A percentile compares a stretch with the other conserved stretches of the same genome.
Evolutionary conservation across 1,140 invertebrate genomes (phyloP).

Genomic region (Theocolax elegans): DNA sequence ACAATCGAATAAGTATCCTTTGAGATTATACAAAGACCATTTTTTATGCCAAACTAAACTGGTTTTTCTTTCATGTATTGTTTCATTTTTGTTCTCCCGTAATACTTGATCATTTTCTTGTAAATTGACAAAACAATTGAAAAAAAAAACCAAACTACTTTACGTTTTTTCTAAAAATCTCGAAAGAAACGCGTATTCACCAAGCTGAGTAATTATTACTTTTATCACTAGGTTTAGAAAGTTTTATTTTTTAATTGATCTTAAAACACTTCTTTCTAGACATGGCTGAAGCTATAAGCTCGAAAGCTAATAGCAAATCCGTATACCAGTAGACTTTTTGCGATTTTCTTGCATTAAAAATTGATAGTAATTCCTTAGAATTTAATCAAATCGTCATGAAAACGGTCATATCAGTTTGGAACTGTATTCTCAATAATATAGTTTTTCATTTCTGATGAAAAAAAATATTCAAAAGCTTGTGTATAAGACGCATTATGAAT

Average conservation of each 20-base stretch:
- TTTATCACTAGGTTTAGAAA: neutral
- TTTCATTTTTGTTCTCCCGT: neutral
- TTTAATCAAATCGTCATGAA: neutral
- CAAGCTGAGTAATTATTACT: neutral
- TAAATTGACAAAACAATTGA: neutral
- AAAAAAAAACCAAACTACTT: neutral
- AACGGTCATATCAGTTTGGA: too few relatives aligned
- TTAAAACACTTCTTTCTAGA: too few relatives aligned
- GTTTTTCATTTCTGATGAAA: too few relatives aligned
- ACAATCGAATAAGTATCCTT: too few relatives aligned
- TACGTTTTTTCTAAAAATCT: too few relatives aligned
- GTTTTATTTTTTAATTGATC: neutral
- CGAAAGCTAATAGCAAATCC: neutral
- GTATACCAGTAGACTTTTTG: neutral
- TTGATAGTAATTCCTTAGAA: constrained; percentile 18
- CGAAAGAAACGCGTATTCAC: neutral
- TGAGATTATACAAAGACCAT: neutral
- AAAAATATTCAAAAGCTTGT: too few relatives aligned
- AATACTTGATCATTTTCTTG: constrained; percentile 13
- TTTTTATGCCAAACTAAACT: neutral
- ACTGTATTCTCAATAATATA: too few relatives aligned
- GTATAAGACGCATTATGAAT: too few relatives aligned
- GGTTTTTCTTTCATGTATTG: too few relatives aligned
- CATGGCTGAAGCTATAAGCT: neutral
- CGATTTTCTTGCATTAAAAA: too few relatives aligned